Percentiles rank a stretch among this genome's conserved stretches.
Evolutionary conservation across 2,888 invertebrate species (phyloP).

Genomic region (Cynaeus angustus): DNA sequence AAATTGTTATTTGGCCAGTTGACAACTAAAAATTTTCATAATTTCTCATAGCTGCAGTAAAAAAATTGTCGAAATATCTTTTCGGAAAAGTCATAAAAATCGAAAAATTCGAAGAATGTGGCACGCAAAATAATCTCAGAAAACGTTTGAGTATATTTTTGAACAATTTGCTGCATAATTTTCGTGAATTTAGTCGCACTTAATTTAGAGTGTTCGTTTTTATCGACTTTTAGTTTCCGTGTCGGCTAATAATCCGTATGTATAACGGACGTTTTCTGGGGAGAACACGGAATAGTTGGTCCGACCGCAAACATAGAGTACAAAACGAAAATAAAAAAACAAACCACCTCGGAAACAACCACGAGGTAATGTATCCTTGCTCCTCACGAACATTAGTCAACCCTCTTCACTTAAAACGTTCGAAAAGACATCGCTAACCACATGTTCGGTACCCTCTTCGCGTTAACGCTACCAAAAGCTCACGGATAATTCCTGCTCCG

Average conservation of each 20-base stretch:
- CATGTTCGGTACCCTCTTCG: slow-evolving; percentile 58
- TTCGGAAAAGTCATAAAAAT: no score
- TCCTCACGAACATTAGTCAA: slow-evolving; percentile 64
- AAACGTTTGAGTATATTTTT: no score
- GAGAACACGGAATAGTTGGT: slow-evolving; percentile 31
- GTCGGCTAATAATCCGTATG: slow-evolving; percentile 18
- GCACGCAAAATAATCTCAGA: no score
- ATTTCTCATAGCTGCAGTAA: no score
- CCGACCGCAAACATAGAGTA: slow-evolving; percentile 30
- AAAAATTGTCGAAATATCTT: no score
- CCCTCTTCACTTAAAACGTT: slow-evolving; percentile 65
- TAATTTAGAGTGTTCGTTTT: no score
- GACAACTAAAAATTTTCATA: no score
- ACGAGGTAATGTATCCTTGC: slow-evolving; percentile 58
- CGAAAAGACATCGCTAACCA: slow-evolving; percentile 63
- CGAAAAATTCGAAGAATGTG: no score
- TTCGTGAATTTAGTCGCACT: no score
- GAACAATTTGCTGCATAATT: no score
- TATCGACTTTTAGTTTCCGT: background rate
- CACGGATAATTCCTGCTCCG: background rate
- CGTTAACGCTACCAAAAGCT: slow-evolving; percentile 26
- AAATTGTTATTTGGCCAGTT: no score
- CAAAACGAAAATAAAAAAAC: slow-evolving; percentile 54
- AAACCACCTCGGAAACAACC: slow-evolving; percentile 57
- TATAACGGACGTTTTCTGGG: background rate